These are phyloP conservation scores for Hiodon alosoides DNA, from an alignment of 2,113 vertebrate species.

Conservation along the genomic window DNA sequence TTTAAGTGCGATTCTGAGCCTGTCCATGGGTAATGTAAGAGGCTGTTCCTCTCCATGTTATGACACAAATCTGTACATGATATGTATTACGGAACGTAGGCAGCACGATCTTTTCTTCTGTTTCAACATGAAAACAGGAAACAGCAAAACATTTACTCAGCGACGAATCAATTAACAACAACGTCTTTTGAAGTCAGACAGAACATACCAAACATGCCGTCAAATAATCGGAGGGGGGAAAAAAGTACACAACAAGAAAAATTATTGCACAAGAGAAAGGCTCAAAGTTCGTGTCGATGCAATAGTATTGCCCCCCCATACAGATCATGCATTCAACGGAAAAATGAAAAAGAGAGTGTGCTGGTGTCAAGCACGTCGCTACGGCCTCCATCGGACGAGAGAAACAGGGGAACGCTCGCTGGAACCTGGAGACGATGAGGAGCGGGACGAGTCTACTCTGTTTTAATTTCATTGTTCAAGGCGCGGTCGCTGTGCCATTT, in stretches of 20 bases:
- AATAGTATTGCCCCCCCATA: slow-evolving; percentile 84
- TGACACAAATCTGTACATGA: slow-evolving; percentile 93
- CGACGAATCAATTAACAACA: slow-evolving; percentile 83
- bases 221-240: slow-evolving; percentile 84
- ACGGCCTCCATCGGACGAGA: slow-evolving; percentile 70
- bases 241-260: slow-evolving; percentile 97
- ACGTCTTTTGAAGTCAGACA: slow-evolving; percentile 57
- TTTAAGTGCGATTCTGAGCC: slow-evolving; percentile 72
- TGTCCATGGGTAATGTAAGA: slow-evolving; percentile 76
- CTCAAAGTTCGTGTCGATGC: slow-evolving; percentile 96
- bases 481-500: slow-evolving; percentile 99
- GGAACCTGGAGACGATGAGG: slow-evolving; percentile 45
- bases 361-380: slow-evolving; percentile 82
- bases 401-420: slow-evolving; percentile 38
- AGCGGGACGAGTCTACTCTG: slow-evolving; percentile 71
- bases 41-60: slow-evolving; percentile 67
- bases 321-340: slow-evolving; percentile 94
- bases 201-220: slow-evolving; percentile 93
- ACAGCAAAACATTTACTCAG: slow-evolving; percentile 83
- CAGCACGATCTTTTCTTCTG: slow-evolving; percentile 75
- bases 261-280: slow-evolving; percentile 99
- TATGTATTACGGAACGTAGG: slow-evolving; percentile 94
- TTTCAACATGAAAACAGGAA: slow-evolving; percentile 67
- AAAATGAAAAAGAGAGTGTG: slow-evolving; percentile 65
- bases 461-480: slow-evolving; percentile 99